A percentile compares a stretch with the other conserved stretches of the same genome.
Evolutionary conservation across 2,888 invertebrate species (phyloP).

Genomic region (Neoascia interrupta): DNA sequence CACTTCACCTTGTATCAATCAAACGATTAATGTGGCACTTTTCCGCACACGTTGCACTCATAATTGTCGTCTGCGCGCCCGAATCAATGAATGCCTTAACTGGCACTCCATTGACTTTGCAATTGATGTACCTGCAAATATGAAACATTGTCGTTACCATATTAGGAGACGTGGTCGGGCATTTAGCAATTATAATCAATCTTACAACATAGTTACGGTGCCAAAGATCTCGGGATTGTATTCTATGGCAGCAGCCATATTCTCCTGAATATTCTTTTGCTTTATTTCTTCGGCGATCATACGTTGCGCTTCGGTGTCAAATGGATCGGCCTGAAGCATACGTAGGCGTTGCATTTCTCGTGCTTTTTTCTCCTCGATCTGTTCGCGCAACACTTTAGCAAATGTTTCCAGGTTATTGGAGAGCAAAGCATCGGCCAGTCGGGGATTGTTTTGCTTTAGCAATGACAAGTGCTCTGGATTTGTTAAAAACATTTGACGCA

Average conservation of each 20-base stretch:
- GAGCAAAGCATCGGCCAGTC: slow-evolving; percentile 93
- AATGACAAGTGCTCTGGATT: slow-evolving; percentile 95
- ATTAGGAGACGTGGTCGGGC: slow-evolving; percentile 3
- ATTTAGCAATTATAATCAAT: slow-evolving; percentile 1
- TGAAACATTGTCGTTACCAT: slow-evolving; percentile 23
- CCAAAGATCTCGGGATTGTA: slow-evolving; percentile 99
- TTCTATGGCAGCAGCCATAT: slow-evolving; percentile 99
- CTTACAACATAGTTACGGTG: slow-evolving; percentile 95
- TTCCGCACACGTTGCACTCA: slow-evolving; percentile 97
- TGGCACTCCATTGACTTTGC: slow-evolving; percentile 96
- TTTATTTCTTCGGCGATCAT: slow-evolving; percentile 97
- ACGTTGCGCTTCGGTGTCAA: slow-evolving; percentile 96
- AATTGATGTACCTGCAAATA: slow-evolving; percentile 88
- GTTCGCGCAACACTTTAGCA: slow-evolving; percentile 88
- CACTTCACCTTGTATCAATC: slow-evolving; percentile 86
- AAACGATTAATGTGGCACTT: slow-evolving; percentile 94
- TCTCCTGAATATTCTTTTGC: slow-evolving; percentile 97
- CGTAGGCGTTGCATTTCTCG: slow-evolving; percentile 91
- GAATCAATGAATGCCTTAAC: slow-evolving; percentile 99
- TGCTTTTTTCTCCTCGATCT: slow-evolving; percentile 89
- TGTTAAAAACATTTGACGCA: slow-evolving; percentile 91
- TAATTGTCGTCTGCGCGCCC: slow-evolving; percentile 98
- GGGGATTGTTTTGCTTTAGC: slow-evolving; percentile 95
- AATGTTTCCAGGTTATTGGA: slow-evolving; percentile 91
- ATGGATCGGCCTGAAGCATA: slow-evolving; percentile 96